A percentile compares a stretch with the other conserved stretches of the same genome.
Conservation (phyloP, 2,888 invertebrate genomes). For the Axea sp. region DNA sequence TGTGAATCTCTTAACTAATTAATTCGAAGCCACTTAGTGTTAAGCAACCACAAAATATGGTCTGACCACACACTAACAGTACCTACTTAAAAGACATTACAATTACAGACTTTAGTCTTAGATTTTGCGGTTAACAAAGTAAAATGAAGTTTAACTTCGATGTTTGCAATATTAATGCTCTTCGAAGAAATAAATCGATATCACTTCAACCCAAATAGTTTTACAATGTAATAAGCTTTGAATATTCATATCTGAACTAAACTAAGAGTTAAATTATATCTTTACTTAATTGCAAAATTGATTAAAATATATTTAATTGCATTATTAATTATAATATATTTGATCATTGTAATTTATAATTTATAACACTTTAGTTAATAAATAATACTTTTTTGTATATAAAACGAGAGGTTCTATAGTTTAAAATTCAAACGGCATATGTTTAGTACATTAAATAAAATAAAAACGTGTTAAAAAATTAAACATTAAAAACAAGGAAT, state of each 20-base stretch:
- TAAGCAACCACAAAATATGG: slow-evolving; percentile 38
- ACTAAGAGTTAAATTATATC: slow-evolving; percentile 48
- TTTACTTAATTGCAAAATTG: slow-evolving; percentile 33
- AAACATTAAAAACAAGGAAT: too few species aligned
- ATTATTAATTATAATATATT: too few species aligned
- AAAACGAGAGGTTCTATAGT: too few species aligned
- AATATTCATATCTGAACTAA: slow-evolving; percentile 55
- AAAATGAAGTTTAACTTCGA: slow-evolving; percentile 41
- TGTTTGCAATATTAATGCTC: slow-evolving; percentile 58
- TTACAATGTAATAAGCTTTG: slow-evolving; percentile 31
- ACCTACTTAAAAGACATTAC: slow-evolving; percentile 57
- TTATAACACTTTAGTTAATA: too few species aligned
- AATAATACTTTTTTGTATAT: too few species aligned
- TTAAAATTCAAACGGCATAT: too few species aligned
- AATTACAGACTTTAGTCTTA: slow-evolving; percentile 39
- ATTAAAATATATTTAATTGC: too few species aligned
- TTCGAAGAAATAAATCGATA: slow-evolving; percentile 45
- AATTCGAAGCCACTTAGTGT: slow-evolving; percentile 21
- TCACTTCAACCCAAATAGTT: slow-evolving; percentile 24
- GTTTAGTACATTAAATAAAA: too few species aligned
- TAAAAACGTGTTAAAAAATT: too few species aligned
- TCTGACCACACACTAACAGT: slow-evolving; percentile 52
- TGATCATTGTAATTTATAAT: too few species aligned
- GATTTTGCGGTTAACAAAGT: slow-evolving; percentile 56
- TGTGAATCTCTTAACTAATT: slow-evolving; percentile 21